Conservation (phyloP, 30 jellyfish, hydroid and myxozoan species). For the Cassiopea andromeda region DNA sequence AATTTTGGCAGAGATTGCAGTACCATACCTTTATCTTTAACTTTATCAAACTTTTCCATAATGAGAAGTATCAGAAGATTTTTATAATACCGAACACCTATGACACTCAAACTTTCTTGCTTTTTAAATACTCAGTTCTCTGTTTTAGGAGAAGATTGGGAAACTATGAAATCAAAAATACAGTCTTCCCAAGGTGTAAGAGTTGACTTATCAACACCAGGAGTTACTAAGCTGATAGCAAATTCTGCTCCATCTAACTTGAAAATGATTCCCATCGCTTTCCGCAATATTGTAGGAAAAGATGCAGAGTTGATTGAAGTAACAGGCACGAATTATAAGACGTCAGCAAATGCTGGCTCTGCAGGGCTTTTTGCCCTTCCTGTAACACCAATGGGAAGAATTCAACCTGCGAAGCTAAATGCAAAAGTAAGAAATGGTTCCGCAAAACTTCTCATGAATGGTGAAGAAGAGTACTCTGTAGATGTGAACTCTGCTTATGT, state of each 20-base stretch:
- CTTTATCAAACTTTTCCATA: too few relatives aligned
- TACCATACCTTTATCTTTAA: too few relatives aligned
- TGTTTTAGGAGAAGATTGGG: slow-evolving; percentile 69
- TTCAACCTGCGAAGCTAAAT: slow-evolving; percentile 80
- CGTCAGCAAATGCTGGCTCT: slow-evolving; percentile 11
- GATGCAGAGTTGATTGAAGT: slow-evolving; percentile 61
- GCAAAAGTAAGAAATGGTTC: slow-evolving; percentile 66
- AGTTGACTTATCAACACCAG: slow-evolving; percentile 59
- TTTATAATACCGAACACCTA: too few relatives aligned
- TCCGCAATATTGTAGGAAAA: slow-evolving; percentile 54
- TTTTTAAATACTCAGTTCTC: background rate
- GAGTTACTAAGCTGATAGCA: slow-evolving; percentile 39
- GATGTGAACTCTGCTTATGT: slow-evolving; percentile 45
- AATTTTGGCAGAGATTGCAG: too few relatives aligned
- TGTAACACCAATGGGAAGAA: slow-evolving; percentile 68
- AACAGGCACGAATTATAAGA: slow-evolving; percentile 57
- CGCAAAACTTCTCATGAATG: slow-evolving; percentile 68
- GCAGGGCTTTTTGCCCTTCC: slow-evolving; percentile 67
- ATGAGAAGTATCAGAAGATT: too few relatives aligned
- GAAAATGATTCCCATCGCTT: slow-evolving; percentile 48
- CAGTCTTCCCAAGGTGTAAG: slow-evolving; percentile 23
- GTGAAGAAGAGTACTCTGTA: slow-evolving; percentile 50
- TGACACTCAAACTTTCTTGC: too few relatives aligned
- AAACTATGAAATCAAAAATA: slow-evolving; percentile 36
- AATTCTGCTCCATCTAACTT: slow-evolving; percentile 34